phyloP scores from a whole-genome alignment of 2,797 vertebrate genomes.

The Austrolebias charrua region DNA sequence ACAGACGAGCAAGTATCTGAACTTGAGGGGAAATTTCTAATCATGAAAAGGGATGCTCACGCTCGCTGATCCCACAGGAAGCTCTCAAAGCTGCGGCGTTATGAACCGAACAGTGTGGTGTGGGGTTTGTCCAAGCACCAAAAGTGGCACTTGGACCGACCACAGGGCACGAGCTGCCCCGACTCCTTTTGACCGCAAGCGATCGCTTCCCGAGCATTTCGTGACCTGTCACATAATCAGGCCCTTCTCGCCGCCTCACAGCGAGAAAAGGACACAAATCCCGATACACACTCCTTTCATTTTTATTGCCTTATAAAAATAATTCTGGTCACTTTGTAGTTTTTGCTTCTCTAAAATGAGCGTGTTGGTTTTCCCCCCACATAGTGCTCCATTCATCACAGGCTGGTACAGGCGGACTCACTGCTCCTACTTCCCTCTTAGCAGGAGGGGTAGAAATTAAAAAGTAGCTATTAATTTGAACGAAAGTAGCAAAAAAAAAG shows the following conservation, averaged over 20 bases:
- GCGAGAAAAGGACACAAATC: constrained; percentile 61
- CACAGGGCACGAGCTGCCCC: constrained; percentile 60
- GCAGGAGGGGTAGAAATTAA: constrained; percentile 86
- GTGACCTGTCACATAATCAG: constrained; percentile 69
- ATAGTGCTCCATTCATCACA: constrained; percentile 97
- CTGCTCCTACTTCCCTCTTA: constrained; percentile 88
- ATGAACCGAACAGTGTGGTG: constrained; percentile 74
- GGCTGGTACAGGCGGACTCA: constrained; percentile 81
- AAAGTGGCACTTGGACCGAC: constrained; percentile 73
- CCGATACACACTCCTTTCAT: constrained; percentile 65
- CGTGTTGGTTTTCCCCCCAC: constrained; percentile 84
- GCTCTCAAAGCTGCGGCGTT: constrained; percentile 58
- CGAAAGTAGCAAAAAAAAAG: constrained; percentile 72
- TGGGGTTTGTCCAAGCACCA: constrained; percentile 64
- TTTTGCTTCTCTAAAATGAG: constrained; percentile 88
- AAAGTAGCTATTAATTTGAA: constrained; percentile 85
- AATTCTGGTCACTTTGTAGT: constrained; percentile 72
- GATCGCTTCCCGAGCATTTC: constrained; percentile 41
- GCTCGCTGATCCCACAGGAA: constrained; percentile 61
- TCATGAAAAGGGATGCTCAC: constrained; percentile 63
- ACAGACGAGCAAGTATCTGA: constrained; percentile 69
- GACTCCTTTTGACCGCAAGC: constrained; percentile 63
- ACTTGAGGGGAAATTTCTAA: constrained; percentile 69
- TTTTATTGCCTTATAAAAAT: constrained; percentile 86
- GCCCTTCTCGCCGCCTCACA: constrained; percentile 62